Conservation (phyloP, 2,888 invertebrate genomes). For the Eupithecia dodoneata region DNA sequence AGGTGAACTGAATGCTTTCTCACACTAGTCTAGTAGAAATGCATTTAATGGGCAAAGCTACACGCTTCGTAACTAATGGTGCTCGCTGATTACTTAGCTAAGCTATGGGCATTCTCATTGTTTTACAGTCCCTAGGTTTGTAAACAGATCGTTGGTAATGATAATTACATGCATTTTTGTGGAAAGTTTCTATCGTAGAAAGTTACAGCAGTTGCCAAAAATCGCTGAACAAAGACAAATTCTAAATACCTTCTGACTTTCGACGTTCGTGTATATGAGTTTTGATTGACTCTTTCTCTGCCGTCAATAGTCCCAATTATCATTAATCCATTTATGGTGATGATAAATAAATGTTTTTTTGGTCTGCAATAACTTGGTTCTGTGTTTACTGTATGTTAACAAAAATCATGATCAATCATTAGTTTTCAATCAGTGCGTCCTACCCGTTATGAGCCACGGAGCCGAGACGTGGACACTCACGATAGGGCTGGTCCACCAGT, state of each 20-base stretch:
- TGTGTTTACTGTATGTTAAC: neutral
- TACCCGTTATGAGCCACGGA: no score
- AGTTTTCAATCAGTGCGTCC: no score
- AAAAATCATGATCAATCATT: no score
- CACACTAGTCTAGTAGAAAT: slow-evolving; percentile 19
- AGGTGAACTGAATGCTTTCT: slow-evolving; percentile 36
- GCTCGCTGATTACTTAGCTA: slow-evolving; percentile 6
- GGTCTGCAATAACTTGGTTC: neutral
- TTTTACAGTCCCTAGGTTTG: neutral
- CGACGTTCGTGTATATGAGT: neutral
- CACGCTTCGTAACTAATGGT: slow-evolving; percentile 27
- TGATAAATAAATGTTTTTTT: neutral
- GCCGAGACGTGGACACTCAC: no score
- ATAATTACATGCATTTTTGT: neutral
- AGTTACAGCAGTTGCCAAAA: neutral
- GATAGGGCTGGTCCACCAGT: no score
- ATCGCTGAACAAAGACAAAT: neutral
- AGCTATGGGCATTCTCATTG: neutral
- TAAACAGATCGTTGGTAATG: neutral
- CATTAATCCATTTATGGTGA: neutral
- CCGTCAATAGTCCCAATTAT: neutral
- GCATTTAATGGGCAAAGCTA: slow-evolving; percentile 35
- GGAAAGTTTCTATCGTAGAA: neutral
- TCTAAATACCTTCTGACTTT: neutral
- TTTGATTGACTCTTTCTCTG: neutral